Evolutionary conservation across 2,888 invertebrate genomes (phyloP).

Genomic region (Brachynemurus nebulosus): DNA sequence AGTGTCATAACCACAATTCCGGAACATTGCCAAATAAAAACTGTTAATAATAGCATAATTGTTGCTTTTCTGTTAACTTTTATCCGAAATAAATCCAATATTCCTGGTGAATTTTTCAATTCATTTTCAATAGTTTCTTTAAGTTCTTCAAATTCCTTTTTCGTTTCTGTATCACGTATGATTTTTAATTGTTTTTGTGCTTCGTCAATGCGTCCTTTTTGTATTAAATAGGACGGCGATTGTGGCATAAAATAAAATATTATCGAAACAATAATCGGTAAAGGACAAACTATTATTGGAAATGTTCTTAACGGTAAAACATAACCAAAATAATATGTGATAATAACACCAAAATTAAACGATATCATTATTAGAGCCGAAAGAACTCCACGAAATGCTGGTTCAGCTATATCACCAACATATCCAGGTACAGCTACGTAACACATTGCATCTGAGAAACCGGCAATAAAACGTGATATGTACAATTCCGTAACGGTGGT

Average conservation of each 20-base stretch:
- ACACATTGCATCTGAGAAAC: neutral
- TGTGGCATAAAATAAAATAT: constrained; percentile 35
- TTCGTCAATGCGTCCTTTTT: constrained; percentile 25
- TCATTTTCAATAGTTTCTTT: constrained; percentile 23
- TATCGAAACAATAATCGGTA: constrained; percentile 29
- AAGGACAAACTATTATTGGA: constrained; percentile 28
- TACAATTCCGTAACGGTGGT: neutral
- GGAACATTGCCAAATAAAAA: constrained; percentile 34
- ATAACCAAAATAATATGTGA: constrained; percentile 26
- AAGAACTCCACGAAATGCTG: constrained; percentile 33
- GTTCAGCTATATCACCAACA: constrained; percentile 37
- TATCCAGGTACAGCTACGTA: constrained; percentile 32
- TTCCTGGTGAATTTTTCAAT: constrained; percentile 18
- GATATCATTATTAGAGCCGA: constrained; percentile 33
- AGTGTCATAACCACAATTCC: constrained; percentile 28
- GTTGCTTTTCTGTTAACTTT: constrained; percentile 29
- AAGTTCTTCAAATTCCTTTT: constrained; percentile 26
- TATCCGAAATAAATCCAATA: constrained; percentile 23
- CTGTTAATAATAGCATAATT: constrained; percentile 26
- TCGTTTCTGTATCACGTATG: constrained; percentile 29
- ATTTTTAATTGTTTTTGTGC: constrained; percentile 31
- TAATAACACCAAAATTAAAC: constrained; percentile 26
- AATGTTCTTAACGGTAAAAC: constrained; percentile 30
- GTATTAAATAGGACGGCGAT: constrained; percentile 32
- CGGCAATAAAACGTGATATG: constrained; percentile 1